Evolutionary conservation across 2,797 vertebrate species (phyloP).

Genomic region (Chelidonichthys spinosus): DNA sequence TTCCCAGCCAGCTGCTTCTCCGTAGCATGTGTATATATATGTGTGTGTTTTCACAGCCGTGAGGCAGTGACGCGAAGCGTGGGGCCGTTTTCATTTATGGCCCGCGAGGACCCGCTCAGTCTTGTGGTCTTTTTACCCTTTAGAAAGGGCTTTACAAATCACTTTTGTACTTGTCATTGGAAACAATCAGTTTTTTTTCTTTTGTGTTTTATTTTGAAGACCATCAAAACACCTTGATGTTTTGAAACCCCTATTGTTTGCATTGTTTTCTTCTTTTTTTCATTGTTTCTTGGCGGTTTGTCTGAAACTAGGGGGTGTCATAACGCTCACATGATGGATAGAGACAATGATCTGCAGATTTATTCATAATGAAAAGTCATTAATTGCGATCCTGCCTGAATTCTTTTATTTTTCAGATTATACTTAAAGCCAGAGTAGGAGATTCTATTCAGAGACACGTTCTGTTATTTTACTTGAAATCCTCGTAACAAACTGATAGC

Average conservation of each 20-base stretch:
- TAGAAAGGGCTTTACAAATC: background rate
- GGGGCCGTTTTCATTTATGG: conserved; percentile 27
- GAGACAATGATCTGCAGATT: background rate
- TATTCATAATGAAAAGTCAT: no score
- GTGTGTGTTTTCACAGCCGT: conserved; percentile 12
- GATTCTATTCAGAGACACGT: no score
- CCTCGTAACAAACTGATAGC: no score
- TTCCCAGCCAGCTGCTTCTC: conserved; percentile 46
- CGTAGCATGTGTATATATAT: background rate
- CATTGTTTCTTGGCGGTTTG: background rate
- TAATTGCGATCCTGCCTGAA: background rate
- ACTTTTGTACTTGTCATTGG: background rate
- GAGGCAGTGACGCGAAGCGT: background rate
- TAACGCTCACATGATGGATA: no score
- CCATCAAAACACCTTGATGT: background rate
- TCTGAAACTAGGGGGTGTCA: background rate
- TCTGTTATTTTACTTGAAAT: no score
- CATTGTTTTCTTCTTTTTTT: background rate
- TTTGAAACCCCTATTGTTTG: background rate
- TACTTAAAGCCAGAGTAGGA: no score
- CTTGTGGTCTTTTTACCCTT: background rate
- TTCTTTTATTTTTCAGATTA: no score
- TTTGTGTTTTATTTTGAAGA: background rate
- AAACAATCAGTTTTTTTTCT: conserved; percentile 1
- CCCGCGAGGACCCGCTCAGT: background rate